Evolutionary conservation across 1,140 invertebrate genomes (phyloP).

Genomic region (Brachionus calyciflorus): DNA sequence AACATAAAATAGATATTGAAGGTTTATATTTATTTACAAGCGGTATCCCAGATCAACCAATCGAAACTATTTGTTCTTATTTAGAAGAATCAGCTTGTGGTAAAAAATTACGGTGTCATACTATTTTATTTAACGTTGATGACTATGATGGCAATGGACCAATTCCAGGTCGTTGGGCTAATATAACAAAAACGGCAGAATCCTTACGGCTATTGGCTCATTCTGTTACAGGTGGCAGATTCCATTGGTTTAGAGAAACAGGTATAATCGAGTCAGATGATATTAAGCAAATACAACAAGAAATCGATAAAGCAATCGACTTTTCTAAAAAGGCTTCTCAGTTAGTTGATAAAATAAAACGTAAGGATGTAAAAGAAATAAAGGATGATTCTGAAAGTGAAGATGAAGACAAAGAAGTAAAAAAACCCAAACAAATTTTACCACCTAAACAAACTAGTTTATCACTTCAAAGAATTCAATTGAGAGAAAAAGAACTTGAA

Average conservation of each 20-base stretch:
- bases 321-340: conserved; percentile 59
- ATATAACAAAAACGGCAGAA: conserved; percentile 59
- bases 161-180: conserved; percentile 60
- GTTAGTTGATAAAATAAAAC: conserved; percentile 58
- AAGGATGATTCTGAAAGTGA: conserved; percentile 48
- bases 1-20: conserved; percentile 57
- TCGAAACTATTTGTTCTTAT: conserved; percentile 54
- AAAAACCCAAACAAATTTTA: conserved; percentile 48
- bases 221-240: conserved; percentile 53
- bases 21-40: conserved; percentile 61
- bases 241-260: conserved; percentile 62
- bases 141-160: conserved; percentile 58
- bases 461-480: conserved; percentile 48
- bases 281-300: conserved; percentile 56
- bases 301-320: conserved; percentile 59
- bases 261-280: conserved; percentile 62
- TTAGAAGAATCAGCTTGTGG: conserved; percentile 56
- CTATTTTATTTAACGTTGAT: conserved; percentile 60
- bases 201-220: conserved; percentile 53
- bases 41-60: conserved; percentile 57
- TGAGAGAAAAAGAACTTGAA: conserved; percentile 31
- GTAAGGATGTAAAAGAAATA: conserved; percentile 53
- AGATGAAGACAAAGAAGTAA: background rate
- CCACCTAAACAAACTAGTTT: conserved; percentile 50
- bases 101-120: conserved; percentile 54